Evolutionary conservation across 2,888 invertebrate species (phyloP).

Genomic region (Eupithecia vulgata): DNA sequence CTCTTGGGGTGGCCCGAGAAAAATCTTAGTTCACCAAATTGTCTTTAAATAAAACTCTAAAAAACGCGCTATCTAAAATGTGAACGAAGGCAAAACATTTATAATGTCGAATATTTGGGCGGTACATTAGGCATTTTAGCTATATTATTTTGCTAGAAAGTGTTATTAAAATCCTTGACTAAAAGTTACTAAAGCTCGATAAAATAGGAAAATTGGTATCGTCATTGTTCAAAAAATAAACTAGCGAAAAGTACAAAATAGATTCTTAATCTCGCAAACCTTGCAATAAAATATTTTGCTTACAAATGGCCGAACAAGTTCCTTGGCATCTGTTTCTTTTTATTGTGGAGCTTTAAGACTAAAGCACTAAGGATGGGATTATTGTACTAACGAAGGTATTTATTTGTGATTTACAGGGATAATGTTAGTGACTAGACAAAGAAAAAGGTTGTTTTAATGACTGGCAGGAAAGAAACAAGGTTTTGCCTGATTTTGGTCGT

Average conservation of each 20-base stretch:
- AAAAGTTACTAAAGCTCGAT: neutral
- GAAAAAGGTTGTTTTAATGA: neutral
- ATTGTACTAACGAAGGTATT: slow-evolving; percentile 11
- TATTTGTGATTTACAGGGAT: slow-evolving; percentile 1
- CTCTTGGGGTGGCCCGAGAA: neutral
- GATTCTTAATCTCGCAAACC: neutral
- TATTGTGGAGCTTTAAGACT: slow-evolving; percentile 2
- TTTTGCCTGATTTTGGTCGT: neutral
- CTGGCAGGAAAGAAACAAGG: neutral
- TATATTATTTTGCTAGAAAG: neutral
- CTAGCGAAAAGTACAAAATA: neutral
- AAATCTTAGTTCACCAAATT: neutral
- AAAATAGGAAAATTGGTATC: neutral
- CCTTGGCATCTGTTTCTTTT: slow-evolving; percentile 23
- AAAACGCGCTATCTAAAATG: neutral
- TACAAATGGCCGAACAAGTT: slow-evolving; percentile 19
- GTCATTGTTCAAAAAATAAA: neutral
- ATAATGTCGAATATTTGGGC: neutral
- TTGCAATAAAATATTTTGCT: slow-evolving; percentile 17
- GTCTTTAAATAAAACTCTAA: neutral
- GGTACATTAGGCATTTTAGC: neutral
- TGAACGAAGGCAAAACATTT: neutral
- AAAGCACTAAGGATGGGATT: slow-evolving; percentile 4
- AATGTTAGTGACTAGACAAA: slow-evolving; percentile 10
- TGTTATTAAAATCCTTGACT: neutral